phyloP scores from a whole-genome alignment of 2,797 vertebrate genomes.

The Pipistrellus pygmaeus region DNA sequence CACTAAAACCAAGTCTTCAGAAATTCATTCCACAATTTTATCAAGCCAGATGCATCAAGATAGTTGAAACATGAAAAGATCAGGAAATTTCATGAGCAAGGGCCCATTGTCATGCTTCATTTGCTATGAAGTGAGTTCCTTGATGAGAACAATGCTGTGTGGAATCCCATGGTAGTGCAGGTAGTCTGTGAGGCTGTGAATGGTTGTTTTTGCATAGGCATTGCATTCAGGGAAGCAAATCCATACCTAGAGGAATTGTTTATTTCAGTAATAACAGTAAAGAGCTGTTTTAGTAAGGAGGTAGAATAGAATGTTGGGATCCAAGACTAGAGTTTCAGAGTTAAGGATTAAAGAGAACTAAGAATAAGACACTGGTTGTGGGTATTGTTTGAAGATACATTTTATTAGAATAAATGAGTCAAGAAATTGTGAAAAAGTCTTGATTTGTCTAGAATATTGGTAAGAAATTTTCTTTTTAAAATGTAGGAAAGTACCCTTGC shows the following conservation, averaged over 20 bases:
- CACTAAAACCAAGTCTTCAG: neutral
- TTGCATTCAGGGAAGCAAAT: slow-evolving; percentile 1
- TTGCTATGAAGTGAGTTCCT: slow-evolving; percentile 36
- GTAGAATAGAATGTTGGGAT: neutral
- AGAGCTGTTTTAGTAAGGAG: neutral
- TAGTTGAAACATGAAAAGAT: neutral
- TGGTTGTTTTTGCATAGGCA: neutral
- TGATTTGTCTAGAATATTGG: slow-evolving; percentile 10
- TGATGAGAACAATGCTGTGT: slow-evolving; percentile 2
- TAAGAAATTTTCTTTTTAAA: neutral
- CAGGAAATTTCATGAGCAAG: neutral
- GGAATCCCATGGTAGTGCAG: neutral
- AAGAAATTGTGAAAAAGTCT: neutral
- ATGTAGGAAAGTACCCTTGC: neutral
- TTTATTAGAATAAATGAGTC: slow-evolving; percentile 7
- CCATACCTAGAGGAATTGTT: neutral
- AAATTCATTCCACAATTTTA: neutral
- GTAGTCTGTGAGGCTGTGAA: neutral
- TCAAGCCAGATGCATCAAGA: neutral
- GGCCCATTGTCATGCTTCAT: neutral
- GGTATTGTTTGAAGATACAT: neutral
- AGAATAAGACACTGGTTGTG: neutral
- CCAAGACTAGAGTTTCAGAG: neutral
- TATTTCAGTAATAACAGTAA: neutral
- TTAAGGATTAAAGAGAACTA: slow-evolving; percentile 16